phyloP scores from a whole-genome alignment of 2,113 vertebrate species.

The Proterorhinus semilunaris region DNA sequence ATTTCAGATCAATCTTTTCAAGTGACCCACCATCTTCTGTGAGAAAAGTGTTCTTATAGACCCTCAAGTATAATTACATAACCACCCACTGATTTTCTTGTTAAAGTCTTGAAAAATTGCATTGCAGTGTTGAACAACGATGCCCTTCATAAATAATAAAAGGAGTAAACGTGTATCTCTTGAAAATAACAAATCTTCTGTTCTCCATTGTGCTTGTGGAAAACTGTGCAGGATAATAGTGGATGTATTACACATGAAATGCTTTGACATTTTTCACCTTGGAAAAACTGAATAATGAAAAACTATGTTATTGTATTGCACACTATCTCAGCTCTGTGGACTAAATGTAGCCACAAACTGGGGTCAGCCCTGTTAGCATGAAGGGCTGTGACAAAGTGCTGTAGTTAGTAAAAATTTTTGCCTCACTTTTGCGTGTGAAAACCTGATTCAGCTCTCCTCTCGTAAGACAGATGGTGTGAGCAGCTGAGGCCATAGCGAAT shows the following conservation, averaged over 20 bases:
- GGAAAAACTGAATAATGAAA: neutral
- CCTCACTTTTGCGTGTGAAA: neutral
- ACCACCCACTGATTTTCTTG: neutral
- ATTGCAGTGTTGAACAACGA: neutral
- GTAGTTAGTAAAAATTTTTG: neutral
- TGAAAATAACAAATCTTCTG: neutral
- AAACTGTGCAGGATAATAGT: neutral
- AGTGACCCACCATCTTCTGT: neutral
- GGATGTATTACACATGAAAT: neutral
- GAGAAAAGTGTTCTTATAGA: neutral
- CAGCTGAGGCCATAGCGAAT: neutral
- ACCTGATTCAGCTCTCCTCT: constrained; percentile 2
- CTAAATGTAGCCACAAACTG: neutral
- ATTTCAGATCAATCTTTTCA: neutral
- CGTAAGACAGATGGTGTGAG: neutral
- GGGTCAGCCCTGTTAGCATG: neutral
- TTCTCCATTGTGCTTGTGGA: neutral
- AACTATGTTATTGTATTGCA: neutral
- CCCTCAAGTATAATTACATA: neutral
- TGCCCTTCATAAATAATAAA: neutral
- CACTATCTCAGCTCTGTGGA: neutral
- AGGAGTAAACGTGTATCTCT: constrained; percentile 3
- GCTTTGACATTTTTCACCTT: neutral
- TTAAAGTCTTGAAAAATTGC: neutral
- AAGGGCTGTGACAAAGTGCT: neutral